phyloP scores from a whole-genome alignment of 2,113 vertebrate genomes.

The Coregonus clupeaformis region DNA sequence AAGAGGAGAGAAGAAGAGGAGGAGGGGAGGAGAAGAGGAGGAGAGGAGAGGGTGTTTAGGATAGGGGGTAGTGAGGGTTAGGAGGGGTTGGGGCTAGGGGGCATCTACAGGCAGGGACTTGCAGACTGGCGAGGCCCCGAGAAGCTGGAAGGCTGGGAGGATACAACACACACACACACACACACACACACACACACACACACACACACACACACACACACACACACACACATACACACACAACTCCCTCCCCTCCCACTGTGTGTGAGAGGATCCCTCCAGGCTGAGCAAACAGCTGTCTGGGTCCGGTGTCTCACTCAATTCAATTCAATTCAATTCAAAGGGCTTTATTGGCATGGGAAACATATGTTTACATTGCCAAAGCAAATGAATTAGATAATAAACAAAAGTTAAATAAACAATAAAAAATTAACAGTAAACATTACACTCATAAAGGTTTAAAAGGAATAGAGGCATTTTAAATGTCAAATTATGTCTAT shows the following conservation, averaged over 20 bases:
- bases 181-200: not conserved
- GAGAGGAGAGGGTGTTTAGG: constrained; percentile 8
- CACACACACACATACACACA: constrained; percentile 33
- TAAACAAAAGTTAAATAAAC: too few relatives aligned
- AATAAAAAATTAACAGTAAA: too few relatives aligned
- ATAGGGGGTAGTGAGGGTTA: constrained; percentile 18
- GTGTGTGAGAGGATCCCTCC: not conserved
- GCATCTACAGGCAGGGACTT: constrained; percentile 63
- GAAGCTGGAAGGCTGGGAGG: constrained; percentile 67
- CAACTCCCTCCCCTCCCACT: constrained; percentile 2
- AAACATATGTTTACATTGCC: too few relatives aligned
- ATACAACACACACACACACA: constrained; percentile 22
- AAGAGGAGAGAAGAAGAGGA: constrained; percentile 17
- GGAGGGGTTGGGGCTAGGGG: constrained; percentile 17
- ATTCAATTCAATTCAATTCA: not conserved
- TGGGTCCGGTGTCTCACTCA: not conserved
- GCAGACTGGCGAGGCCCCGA: constrained; percentile 54
- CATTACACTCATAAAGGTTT: too few relatives aligned
- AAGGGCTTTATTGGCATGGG: too few relatives aligned
- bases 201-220: constrained; percentile 6
- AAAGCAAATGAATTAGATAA: too few relatives aligned
- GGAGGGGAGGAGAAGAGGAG: constrained; percentile 25
- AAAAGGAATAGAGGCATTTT: too few relatives aligned
- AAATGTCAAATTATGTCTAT: too few relatives aligned
- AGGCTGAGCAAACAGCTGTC: constrained; percentile 6